A percentile compares a stretch with the other conserved stretches of the same genome.
Conservation (phyloP, 2,113 vertebrate species). For the Percina caprodes region DNA sequence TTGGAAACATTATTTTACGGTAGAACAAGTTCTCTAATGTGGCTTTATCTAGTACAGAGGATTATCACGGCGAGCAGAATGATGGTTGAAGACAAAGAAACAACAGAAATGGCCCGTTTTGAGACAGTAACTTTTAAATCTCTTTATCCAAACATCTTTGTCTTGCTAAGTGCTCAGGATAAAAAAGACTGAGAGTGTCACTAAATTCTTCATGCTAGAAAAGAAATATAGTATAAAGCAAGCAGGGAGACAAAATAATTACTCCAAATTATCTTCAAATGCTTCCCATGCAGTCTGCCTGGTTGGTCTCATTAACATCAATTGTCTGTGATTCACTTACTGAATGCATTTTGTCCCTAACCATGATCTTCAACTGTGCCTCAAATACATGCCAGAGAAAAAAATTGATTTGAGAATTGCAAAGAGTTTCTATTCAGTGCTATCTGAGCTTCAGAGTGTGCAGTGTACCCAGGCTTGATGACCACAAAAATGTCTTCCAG, state of each 20-base stretch:
- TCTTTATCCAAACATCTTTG: background rate
- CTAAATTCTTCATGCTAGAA: background rate
- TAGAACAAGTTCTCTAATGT: no score
- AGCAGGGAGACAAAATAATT: background rate
- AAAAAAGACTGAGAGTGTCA: background rate
- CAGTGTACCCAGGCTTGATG: background rate
- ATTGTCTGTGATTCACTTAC: background rate
- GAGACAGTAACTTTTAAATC: background rate
- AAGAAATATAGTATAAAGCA: background rate
- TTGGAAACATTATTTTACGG: no score
- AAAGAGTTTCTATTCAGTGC: background rate
- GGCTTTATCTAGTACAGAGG: background rate
- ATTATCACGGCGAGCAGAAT: constrained; percentile 1
- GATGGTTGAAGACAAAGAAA: background rate
- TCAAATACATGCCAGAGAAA: no score
- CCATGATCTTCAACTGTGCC: no score
- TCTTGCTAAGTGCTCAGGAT: background rate
- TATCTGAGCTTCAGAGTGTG: background rate
- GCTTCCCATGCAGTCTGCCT: background rate
- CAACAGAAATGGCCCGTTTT: background rate
- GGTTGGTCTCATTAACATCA: background rate
- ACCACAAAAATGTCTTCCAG: background rate
- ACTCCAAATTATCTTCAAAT: background rate
- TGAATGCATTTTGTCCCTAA: background rate
- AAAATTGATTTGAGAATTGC: background rate